Evolutionary conservation across 2,888 invertebrate species (phyloP).

Genomic region (Microctonus brassicae): DNA sequence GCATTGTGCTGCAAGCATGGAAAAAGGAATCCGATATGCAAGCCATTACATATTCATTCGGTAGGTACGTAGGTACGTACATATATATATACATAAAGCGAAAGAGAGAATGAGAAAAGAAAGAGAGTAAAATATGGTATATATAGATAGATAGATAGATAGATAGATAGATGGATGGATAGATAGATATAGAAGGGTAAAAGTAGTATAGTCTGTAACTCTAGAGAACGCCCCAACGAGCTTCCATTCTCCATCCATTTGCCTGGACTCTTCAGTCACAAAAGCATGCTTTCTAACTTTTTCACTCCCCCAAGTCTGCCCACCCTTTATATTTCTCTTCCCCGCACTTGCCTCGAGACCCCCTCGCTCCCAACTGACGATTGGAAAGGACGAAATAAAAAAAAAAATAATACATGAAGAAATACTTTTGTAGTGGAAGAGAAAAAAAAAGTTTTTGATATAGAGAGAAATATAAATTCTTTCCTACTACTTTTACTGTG

Average conservation of each 20-base stretch:
- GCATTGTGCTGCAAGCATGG: conserved; percentile 79
- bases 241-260: conserved; percentile 28
- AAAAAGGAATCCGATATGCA: conserved; percentile 36
- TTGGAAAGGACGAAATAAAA: conserved; percentile 21
- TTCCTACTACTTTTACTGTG: not conserved
- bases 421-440: conserved; percentile 7
- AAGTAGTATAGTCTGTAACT: conserved; percentile 19
- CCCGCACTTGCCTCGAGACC: not conserved
- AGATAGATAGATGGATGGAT: conserved; percentile 7
- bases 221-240: conserved; percentile 22
- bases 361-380: not conserved
- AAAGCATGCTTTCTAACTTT: conserved; percentile 34
- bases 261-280: conserved; percentile 32
- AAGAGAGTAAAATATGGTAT: not conserved
- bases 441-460: conserved; percentile 18
- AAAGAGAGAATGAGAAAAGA: conserved; percentile 7
- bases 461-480: not conserved
- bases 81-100: not conserved
- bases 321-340: not conserved
- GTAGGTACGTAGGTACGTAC: not conserved
- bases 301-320: conserved; percentile 12
- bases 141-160: too few species aligned
- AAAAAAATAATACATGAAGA: too few species aligned
- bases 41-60: conserved; percentile 29
- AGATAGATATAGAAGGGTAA: not conserved